Percentiles rank a stretch among this genome's conserved stretches.
These are phyloP conservation scores for Pardalotus punctatus DNA, from an alignment of 2,113 vertebrate species.

Conservation along the genomic window DNA sequence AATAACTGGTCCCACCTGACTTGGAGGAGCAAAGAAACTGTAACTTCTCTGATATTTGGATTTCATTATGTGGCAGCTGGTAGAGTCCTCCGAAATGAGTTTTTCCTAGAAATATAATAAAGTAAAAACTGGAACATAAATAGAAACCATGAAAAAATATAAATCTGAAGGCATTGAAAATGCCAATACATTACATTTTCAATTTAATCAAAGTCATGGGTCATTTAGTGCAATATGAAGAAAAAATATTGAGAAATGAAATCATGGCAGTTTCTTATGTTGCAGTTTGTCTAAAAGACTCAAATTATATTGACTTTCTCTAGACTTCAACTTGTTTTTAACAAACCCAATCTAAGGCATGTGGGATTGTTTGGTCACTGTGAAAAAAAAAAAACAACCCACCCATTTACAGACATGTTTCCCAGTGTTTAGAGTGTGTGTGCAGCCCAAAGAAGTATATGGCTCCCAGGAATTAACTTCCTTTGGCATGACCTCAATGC, in stretches of 20 bases:
- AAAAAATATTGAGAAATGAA: slow-evolving; percentile 27
- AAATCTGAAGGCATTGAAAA: slow-evolving; percentile 18
- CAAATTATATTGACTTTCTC: background rate
- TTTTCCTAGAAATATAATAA: slow-evolving; percentile 29
- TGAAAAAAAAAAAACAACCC: background rate
- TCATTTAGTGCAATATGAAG: slow-evolving; percentile 53
- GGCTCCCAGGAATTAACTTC: background rate
- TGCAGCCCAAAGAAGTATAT: background rate
- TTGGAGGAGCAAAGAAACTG: background rate
- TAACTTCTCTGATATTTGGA: background rate
- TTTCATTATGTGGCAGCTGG: background rate
- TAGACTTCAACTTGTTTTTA: background rate
- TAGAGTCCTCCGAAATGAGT: background rate
- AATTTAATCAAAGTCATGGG: slow-evolving; percentile 52
- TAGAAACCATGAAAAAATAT: slow-evolving; percentile 33
- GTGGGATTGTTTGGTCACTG: background rate
- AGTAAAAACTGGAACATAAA: slow-evolving; percentile 12
- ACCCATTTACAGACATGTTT: background rate
- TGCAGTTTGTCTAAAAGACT: background rate
- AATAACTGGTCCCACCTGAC: background rate
- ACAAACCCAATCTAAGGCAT: background rate
- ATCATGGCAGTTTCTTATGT: background rate
- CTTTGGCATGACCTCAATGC: background rate
- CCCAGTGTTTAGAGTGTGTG: background rate
- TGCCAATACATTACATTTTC: slow-evolving; percentile 47